These are phyloP conservation scores for Salvelinus sp. DNA, from an alignment of 2,113 vertebrate genomes.

Conservation along the genomic window DNA sequence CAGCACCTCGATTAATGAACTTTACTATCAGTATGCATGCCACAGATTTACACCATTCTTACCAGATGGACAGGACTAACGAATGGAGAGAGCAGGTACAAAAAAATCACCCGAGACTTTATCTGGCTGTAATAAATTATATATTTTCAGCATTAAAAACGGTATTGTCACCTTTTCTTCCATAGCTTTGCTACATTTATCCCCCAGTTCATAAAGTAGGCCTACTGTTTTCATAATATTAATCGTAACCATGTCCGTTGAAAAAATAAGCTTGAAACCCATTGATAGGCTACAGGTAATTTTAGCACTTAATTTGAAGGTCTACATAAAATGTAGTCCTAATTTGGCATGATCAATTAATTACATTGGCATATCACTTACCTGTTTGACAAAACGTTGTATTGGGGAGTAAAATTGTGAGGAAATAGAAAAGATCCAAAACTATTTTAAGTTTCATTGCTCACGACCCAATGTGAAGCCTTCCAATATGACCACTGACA, in stretches of 20 bases:
- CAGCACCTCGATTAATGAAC: slow-evolving; percentile 20
- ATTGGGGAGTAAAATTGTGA: slow-evolving; percentile 33
- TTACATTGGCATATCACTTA: slow-evolving; percentile 37
- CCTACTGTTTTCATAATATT: no score
- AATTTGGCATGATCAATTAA: not conserved
- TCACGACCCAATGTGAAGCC: slow-evolving; percentile 15
- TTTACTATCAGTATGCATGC: not conserved
- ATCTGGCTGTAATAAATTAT: not conserved
- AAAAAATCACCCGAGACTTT: not conserved
- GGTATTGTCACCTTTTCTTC: not conserved
- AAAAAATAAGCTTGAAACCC: not conserved
- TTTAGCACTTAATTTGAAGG: not conserved
- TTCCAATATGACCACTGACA: not conserved
- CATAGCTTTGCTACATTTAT: not conserved
- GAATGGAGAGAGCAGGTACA: not conserved
- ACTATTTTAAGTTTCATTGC: slow-evolving; percentile 48
- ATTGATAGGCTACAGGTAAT: not conserved
- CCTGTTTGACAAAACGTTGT: slow-evolving; percentile 51
- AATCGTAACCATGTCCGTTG: no score
- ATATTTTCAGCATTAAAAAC: not conserved
- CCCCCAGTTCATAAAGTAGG: no score
- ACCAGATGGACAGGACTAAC: not conserved
- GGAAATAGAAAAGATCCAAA: slow-evolving; percentile 38
- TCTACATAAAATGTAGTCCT: not conserved
- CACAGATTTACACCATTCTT: slow-evolving; percentile 5